Evolutionary conservation across 2,888 invertebrate genomes (phyloP).

Genomic region (Cancer borealis): DNA sequence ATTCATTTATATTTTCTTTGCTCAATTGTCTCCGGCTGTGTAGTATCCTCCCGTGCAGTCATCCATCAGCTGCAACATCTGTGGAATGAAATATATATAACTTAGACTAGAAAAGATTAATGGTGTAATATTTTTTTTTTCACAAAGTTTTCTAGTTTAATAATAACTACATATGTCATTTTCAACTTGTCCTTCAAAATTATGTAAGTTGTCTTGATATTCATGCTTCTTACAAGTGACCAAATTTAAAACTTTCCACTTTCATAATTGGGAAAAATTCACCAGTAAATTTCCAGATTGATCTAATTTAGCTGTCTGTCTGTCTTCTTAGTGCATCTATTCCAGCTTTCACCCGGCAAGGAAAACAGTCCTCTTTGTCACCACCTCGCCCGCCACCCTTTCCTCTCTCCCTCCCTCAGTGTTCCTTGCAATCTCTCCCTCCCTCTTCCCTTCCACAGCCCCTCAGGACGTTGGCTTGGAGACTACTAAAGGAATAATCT

Average conservation of each 20-base stretch:
- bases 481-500: background rate
- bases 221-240: background rate
- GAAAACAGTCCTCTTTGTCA: background rate
- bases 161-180: background rate
- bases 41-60: background rate
- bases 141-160: background rate
- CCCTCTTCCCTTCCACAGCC: background rate
- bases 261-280: background rate
- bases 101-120: background rate
- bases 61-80: background rate
- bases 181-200: background rate
- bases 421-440: background rate
- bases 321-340: too few species aligned
- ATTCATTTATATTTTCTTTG: background rate
- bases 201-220: background rate
- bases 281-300: too few species aligned
- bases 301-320: too few species aligned
- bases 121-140: background rate
- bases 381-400: background rate
- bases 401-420: background rate
- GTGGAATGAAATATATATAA: background rate
- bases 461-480: background rate
- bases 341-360: too few species aligned
- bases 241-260: background rate
- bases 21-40: background rate